Conservation (phyloP, 1,140 invertebrate species). For the Diprion similis region DNA sequence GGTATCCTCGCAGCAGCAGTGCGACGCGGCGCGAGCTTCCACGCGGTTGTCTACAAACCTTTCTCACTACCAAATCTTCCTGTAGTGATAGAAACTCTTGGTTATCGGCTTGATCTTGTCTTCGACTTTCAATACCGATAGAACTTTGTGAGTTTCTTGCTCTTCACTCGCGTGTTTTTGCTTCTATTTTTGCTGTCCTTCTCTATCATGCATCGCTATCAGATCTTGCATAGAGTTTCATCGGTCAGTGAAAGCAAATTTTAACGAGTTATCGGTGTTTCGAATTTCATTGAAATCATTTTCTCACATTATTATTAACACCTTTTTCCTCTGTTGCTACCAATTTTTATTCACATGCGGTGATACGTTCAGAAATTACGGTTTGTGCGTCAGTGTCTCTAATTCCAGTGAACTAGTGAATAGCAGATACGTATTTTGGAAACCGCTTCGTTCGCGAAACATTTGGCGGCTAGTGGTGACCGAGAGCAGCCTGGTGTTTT, state of each 20-base stretch:
- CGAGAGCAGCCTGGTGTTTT: neutral
- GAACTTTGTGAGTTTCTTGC: neutral
- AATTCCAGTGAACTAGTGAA: neutral
- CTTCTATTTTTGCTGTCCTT: too few species aligned
- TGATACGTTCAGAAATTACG: neutral
- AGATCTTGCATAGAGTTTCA: too few species aligned
- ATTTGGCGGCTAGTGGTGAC: neutral
- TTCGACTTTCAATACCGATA: neutral
- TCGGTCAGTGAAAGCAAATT: too few species aligned
- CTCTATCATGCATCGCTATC: too few species aligned
- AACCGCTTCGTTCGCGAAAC: neutral
- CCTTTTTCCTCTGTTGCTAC: neutral
- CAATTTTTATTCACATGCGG: neutral
- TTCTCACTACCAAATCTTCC: conserved; percentile 18
- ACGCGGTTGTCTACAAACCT: conserved; percentile 46
- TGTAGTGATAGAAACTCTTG: conserved; percentile 4
- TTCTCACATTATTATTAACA: too few species aligned
- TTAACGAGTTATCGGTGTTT: too few species aligned
- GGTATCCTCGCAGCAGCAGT: conserved; percentile 48
- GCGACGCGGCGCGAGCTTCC: conserved; percentile 49
- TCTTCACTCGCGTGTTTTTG: too few species aligned
- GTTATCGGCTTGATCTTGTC: neutral
- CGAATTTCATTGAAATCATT: too few species aligned
- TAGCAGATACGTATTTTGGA: neutral
- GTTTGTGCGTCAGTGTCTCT: neutral